A percentile compares a stretch with the other conserved stretches of the same genome.
Conservation (phyloP, 2,888 invertebrate species). For the Polymixis lichenea region DNA sequence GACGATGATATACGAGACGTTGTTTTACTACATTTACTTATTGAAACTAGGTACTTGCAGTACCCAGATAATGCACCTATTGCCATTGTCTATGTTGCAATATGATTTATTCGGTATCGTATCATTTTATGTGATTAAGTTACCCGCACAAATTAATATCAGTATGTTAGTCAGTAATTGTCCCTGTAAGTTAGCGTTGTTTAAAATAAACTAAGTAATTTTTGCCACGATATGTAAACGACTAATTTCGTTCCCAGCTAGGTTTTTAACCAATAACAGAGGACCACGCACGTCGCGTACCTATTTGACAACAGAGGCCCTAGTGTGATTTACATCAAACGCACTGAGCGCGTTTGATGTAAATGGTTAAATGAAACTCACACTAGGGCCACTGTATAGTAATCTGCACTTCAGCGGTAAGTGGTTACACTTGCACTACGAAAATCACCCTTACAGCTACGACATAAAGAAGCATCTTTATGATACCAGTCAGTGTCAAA, state of each 20-base stretch:
- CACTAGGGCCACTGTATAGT: too few species aligned
- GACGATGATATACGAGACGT: slow-evolving; percentile 18
- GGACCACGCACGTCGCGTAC: not conserved
- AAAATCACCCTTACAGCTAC: not conserved
- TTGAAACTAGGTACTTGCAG: not conserved
- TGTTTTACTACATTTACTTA: slow-evolving; percentile 14
- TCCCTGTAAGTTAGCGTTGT: not conserved
- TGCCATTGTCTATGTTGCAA: not conserved
- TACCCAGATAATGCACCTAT: not conserved
- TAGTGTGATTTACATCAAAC: too few species aligned
- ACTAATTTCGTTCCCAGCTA: not conserved
- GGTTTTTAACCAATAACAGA: not conserved
- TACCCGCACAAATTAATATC: not conserved
- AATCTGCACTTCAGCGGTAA: not conserved
- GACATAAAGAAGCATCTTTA: not conserved
- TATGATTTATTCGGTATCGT: not conserved
- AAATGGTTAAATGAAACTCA: too few species aligned
- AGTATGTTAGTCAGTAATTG: too few species aligned
- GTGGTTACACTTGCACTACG: not conserved
- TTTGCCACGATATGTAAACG: too few species aligned
- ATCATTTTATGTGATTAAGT: not conserved
- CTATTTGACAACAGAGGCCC: not conserved
- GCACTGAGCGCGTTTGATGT: too few species aligned
- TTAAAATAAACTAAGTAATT: not conserved
- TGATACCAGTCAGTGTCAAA: not conserved